Conservation (phyloP, 2,888 invertebrate species). For the Leptinotarsa rubiginosa region DNA sequence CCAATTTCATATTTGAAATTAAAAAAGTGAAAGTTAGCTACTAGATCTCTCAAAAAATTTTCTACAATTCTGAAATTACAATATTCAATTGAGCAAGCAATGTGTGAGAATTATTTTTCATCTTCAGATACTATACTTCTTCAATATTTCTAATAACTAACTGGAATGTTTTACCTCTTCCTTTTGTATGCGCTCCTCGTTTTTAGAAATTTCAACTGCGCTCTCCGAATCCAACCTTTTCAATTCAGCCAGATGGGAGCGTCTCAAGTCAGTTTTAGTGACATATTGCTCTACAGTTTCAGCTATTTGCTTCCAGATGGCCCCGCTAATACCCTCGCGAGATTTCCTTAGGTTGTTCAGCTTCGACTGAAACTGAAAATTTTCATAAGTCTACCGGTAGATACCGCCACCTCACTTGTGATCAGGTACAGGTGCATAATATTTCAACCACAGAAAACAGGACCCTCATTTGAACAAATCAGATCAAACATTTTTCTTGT, state of each 20-base stretch:
- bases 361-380: slow-evolving; percentile 55
- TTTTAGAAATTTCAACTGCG: slow-evolving; percentile 56
- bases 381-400: slow-evolving; percentile 5
- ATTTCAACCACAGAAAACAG: too few relatives aligned
- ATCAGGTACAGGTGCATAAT: background rate
- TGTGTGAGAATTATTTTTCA: too few relatives aligned
- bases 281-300: slow-evolving; percentile 56
- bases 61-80: too few relatives aligned
- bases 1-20: too few relatives aligned
- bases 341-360: slow-evolving; percentile 53
- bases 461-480: too few relatives aligned
- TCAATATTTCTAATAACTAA: too few relatives aligned
- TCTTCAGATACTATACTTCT: too few relatives aligned
- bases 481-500: too few relatives aligned
- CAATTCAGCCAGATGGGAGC: slow-evolving; percentile 62
- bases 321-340: slow-evolving; percentile 52
- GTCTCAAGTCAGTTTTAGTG: slow-evolving; percentile 57
- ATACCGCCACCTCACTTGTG: background rate
- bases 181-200: slow-evolving; percentile 57
- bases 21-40: too few relatives aligned
- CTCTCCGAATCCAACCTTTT: slow-evolving; percentile 60
- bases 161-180: slow-evolving; percentile 54
- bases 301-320: slow-evolving; percentile 61
- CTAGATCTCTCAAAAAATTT: too few relatives aligned
- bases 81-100: too few relatives aligned